Percentiles rank a stretch among this genome's conserved stretches.
Evolutionary conservation across 1,140 invertebrate genomes (phyloP).

Genomic region (Dinoponera quadriceps): DNA sequence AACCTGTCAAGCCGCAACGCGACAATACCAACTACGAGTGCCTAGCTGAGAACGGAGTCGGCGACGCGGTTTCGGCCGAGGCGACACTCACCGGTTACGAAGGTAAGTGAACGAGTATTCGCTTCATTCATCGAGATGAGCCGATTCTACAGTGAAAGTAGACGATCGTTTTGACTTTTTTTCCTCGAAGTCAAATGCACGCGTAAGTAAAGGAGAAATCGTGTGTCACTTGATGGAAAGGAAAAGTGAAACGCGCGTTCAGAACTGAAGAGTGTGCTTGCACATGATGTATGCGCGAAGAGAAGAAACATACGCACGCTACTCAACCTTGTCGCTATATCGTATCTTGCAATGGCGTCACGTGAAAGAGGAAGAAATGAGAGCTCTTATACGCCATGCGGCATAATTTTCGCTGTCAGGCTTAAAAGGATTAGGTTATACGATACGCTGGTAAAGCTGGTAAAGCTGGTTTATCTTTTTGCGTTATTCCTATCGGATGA

Average conservation of each 20-base stretch:
- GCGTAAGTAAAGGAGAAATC: background rate
- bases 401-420: conserved; percentile 40
- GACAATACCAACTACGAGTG: conserved; percentile 98
- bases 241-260: too few relatives aligned
- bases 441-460: conserved; percentile 39
- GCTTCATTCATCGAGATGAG: too few relatives aligned
- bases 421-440: conserved; percentile 52
- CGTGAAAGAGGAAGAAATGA: conserved; percentile 20
- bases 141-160: too few relatives aligned
- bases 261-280: background rate
- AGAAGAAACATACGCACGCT: conserved; percentile 32
- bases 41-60: conserved; percentile 97
- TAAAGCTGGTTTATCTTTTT: conserved; percentile 48
- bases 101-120: conserved; percentile 91
- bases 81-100: conserved; percentile 95
- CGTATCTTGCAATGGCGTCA: conserved; percentile 26
- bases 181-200: too few relatives aligned
- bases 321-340: conserved; percentile 29
- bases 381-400: conserved; percentile 21
- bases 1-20: conserved; percentile 92
- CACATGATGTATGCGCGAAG: background rate
- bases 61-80: conserved; percentile 95
- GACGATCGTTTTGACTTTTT: too few relatives aligned
- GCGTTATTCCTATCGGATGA: too few relatives aligned
- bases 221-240: too few relatives aligned